These are phyloP conservation scores for Eupithecia centaureata DNA, from an alignment of 2,888 invertebrate species.

Conservation along the genomic window DNA sequence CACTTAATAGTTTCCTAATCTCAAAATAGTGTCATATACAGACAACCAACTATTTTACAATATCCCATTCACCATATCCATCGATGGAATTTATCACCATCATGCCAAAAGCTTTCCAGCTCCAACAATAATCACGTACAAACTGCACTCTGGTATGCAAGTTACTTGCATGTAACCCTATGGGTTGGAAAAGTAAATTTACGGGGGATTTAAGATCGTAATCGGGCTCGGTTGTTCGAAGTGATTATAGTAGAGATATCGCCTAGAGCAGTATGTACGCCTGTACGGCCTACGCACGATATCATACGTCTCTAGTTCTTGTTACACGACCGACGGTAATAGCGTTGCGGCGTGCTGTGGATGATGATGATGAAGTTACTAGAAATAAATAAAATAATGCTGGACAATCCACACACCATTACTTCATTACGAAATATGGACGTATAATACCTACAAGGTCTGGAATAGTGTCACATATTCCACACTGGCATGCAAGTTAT, in stretches of 20 bases:
- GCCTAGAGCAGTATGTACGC: slow-evolving; percentile 64
- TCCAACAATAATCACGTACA: slow-evolving; percentile 47
- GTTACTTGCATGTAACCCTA: slow-evolving; percentile 40
- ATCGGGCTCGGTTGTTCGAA: slow-evolving; percentile 82
- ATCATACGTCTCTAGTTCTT: slow-evolving; percentile 40
- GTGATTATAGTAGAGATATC: slow-evolving; percentile 80
- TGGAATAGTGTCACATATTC: too few relatives aligned
- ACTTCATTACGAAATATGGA: too few relatives aligned
- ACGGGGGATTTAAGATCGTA: slow-evolving; percentile 81
- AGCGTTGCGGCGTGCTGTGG: slow-evolving; percentile 1
- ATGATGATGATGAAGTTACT: background rate
- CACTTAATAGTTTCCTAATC: background rate
- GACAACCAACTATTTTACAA: background rate
- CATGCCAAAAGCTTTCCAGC: background rate
- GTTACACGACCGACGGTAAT: background rate
- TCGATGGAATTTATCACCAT: slow-evolving; percentile 4
- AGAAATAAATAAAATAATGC: too few relatives aligned
- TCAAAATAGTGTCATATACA: background rate
- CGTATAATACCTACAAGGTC: too few relatives aligned
- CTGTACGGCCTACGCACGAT: slow-evolving; percentile 70
- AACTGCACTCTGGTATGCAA: slow-evolving; percentile 9
- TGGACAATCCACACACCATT: too few relatives aligned
- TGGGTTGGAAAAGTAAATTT: slow-evolving; percentile 78
- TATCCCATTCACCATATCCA: background rate
- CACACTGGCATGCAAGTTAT: too few relatives aligned